phyloP scores from a whole-genome alignment of 1,140 invertebrate genomes.

The Wiebesia pumilae region DNA sequence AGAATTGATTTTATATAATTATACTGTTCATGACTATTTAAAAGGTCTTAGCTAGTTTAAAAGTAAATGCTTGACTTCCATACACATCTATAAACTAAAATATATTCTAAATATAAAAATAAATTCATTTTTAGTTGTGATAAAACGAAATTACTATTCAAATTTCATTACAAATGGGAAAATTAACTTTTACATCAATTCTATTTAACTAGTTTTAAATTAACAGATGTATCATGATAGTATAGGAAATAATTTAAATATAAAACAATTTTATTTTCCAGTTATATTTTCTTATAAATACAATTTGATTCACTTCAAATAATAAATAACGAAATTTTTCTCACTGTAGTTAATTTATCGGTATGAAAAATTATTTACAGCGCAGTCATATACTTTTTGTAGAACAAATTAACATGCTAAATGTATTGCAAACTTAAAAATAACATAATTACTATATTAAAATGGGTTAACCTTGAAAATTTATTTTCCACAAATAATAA shows the following conservation, averaged over 20 bases:
- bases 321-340: conserved; percentile 59
- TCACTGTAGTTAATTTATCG: conserved; percentile 48
- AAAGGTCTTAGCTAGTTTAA: too few species aligned
- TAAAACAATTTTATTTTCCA: conserved; percentile 3
- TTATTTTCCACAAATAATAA: conserved; percentile 26
- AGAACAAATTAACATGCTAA: conserved; percentile 41
- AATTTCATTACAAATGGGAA: not conserved
- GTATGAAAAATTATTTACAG: conserved; percentile 41
- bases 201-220: not conserved
- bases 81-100: too few species aligned
- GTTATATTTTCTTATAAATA: conserved; percentile 53
- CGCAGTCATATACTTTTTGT: conserved; percentile 12
- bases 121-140: too few species aligned
- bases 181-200: not conserved
- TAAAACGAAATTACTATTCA: too few species aligned
- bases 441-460: conserved; percentile 42
- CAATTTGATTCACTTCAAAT: conserved; percentile 59
- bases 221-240: not conserved
- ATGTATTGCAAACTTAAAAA: conserved; percentile 38
- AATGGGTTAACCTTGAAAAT: conserved; percentile 28
- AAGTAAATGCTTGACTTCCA: too few species aligned
- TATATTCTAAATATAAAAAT: too few species aligned
- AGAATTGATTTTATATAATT: too few species aligned
- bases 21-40: too few species aligned
- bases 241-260: conserved; percentile 2